A percentile compares a stretch with the other conserved stretches of the same genome.
Evolutionary conservation across 2,113 vertebrate genomes (phyloP).

Genomic region (Petromus typicus): DNA sequence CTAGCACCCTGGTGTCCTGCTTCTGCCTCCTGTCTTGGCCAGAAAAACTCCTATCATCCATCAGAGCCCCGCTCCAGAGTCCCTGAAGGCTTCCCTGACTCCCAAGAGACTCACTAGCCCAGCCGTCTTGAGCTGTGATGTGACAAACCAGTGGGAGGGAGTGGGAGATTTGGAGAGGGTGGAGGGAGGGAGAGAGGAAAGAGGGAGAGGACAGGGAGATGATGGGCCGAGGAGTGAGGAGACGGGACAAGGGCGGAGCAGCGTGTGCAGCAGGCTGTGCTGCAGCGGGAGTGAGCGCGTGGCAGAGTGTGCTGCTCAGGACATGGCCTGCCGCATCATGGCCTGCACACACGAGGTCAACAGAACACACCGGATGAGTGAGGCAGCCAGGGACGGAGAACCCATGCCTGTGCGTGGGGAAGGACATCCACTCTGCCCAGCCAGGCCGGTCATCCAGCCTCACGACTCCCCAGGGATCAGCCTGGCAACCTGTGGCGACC

Average conservation of each 20-base stretch:
- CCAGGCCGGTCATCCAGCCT: not conserved
- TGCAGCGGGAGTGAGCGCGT: not conserved
- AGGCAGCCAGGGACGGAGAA: not conserved
- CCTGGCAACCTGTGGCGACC: not conserved
- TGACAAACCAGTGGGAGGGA: not conserved
- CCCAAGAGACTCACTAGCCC: not conserved
- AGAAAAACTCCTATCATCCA: not conserved
- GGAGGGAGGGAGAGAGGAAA: not conserved
- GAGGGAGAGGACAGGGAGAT: not conserved
- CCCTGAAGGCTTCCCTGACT: not conserved
- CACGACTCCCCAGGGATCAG: not conserved
- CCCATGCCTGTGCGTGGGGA: rapidly evolving
- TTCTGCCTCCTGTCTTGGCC: not conserved
- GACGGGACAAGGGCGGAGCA: no score
- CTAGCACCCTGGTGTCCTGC: no score
- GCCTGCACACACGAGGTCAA: not conserved
- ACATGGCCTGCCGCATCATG: not conserved
- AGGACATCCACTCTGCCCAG: not conserved
- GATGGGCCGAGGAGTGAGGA: not conserved
- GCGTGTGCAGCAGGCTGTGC: not conserved
- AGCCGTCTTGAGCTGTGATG: not conserved
- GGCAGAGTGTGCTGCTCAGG: not conserved
- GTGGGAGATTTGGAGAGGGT: not conserved
- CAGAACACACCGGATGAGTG: not conserved
- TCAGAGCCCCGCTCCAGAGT: not conserved